Base-by-base conservation (phyloP, 2,888 invertebrate species). In the Yponomeuta malinellus region DNA sequence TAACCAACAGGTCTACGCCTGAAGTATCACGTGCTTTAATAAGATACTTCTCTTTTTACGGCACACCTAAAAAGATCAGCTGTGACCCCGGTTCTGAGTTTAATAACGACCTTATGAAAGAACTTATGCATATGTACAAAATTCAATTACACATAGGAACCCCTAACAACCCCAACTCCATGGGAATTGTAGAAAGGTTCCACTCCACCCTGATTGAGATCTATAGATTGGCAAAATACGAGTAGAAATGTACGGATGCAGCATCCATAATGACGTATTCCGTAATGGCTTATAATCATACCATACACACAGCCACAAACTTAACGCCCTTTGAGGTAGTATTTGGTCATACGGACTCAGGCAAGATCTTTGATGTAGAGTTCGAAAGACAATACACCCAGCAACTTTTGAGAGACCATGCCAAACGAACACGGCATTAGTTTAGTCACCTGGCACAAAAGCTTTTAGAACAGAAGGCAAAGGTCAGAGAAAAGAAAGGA, bases 371-470 rank as follows among this genome's bases (percentile, higher is more conserved):
- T 70, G 69, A 76, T n/a, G 37, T 73, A 31, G 71, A 78, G 23
- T 76, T 74, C 67, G 71, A 77, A 2, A 75, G 74, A 71, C 29
- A 71, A 2, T 76, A 75, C 48, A 74, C 70, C 1, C 78, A 78
- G 71, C 71, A 76, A 65, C 63, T 79, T 67, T 43, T 79, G 9
- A 74, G 72, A 70, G 78, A 79, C 10, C 77, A 79, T 68, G 69
- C 48, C 3, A 76, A 75, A 71, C 52, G 76, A 37, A 75, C 74
- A 0, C 72, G 74, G 72, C 67, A 59, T 52, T 43, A 75, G 31
- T 76, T 76, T 48, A 69, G 74, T 65, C 69, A 72, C 43, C 69
- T 77, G 71, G 63, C 73, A 12, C 66, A 75, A 10, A 73, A 72
- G 70, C 72, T 74, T 23, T 63, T 69, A 12, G 31, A 68, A 1